These are phyloP conservation scores for Macrotrachela quadricornifera DNA, from an alignment of 1,140 invertebrate genomes.

Conservation along the genomic window DNA sequence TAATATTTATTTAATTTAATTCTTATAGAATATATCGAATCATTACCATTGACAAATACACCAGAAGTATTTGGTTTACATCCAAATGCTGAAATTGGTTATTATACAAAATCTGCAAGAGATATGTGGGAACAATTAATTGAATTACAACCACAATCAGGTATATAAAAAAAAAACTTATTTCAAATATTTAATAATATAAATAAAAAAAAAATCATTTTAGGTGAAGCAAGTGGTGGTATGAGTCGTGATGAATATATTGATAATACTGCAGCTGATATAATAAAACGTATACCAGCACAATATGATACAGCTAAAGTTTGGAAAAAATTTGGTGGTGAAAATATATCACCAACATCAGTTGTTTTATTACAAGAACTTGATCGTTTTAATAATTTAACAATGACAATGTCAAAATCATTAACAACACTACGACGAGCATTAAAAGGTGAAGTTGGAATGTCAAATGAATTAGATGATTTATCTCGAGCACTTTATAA, in stretches of 20 bases:
- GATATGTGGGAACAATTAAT: slow-evolving; percentile 61
- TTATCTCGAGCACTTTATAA: slow-evolving; percentile 56
- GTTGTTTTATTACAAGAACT: slow-evolving; percentile 68
- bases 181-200: neutral
- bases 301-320: slow-evolving; percentile 55
- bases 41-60: slow-evolving; percentile 25
- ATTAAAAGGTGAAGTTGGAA: slow-evolving; percentile 64
- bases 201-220: neutral
- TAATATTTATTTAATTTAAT: no score
- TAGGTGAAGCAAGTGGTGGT: slow-evolving; percentile 35
- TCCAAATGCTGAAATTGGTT: slow-evolving; percentile 32
- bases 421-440: slow-evolving; percentile 52
- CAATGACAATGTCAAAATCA: slow-evolving; percentile 47
- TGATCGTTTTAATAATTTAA: slow-evolving; percentile 58
- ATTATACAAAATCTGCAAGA: slow-evolving; percentile 54
- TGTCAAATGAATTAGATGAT: slow-evolving; percentile 60
- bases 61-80: slow-evolving; percentile 31
- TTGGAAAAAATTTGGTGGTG: slow-evolving; percentile 47
- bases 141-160: slow-evolving; percentile 62
- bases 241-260: slow-evolving; percentile 58
- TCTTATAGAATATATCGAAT: slow-evolving; percentile 22
- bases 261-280: slow-evolving; percentile 48
- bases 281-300: slow-evolving; percentile 43
- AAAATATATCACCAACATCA: slow-evolving; percentile 47
- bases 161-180: no score